These are phyloP conservation scores for Tetrapedia diversipes DNA, from an alignment of 2,888 invertebrate species.

Conservation along the genomic window DNA sequence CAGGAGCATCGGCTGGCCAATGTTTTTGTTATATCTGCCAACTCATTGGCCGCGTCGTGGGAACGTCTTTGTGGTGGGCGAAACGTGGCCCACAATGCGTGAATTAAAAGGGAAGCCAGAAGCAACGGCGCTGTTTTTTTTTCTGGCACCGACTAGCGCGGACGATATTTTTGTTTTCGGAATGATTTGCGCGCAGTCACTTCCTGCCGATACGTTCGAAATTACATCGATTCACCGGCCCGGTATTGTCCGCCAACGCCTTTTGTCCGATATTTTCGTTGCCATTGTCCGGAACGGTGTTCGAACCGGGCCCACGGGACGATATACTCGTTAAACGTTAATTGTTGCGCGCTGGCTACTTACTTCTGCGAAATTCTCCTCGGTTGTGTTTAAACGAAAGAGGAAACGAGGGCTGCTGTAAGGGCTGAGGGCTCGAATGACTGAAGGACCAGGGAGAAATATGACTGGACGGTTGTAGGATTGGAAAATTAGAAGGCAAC, in stretches of 20 bases:
- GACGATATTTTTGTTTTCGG: constrained; percentile 69
- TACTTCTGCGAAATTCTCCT: background rate
- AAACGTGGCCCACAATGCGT: constrained; percentile 74
- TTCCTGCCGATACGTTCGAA: constrained; percentile 68
- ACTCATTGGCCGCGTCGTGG: constrained; percentile 78
- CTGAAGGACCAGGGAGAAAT: no score
- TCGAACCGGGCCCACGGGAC: constrained; percentile 16
- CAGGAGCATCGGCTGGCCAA: constrained; percentile 65
- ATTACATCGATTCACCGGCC: constrained; percentile 57
- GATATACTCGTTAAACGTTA: constrained; percentile 34
- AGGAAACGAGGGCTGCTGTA: no score
- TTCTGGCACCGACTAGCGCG: constrained; percentile 54
- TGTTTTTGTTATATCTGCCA: constrained; percentile 80
- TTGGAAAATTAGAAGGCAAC: no score
- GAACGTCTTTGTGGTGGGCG: constrained; percentile 75
- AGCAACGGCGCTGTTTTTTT: constrained; percentile 74
- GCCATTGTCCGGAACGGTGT: constrained; percentile 40
- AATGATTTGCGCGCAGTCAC: constrained; percentile 74
- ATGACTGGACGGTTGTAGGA: no score
- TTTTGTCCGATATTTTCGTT: constrained; percentile 51
- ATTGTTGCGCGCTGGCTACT: constrained; percentile 8
- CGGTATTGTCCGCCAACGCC: constrained; percentile 40
- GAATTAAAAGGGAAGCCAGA: constrained; percentile 71
- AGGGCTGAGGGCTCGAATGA: no score
- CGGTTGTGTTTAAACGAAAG: background rate